Evolutionary conservation across 1,140 invertebrate genomes (phyloP), one percentile per base, ranked within the genome.

Genomic region (Thalassaphorura encarpata): DNA sequence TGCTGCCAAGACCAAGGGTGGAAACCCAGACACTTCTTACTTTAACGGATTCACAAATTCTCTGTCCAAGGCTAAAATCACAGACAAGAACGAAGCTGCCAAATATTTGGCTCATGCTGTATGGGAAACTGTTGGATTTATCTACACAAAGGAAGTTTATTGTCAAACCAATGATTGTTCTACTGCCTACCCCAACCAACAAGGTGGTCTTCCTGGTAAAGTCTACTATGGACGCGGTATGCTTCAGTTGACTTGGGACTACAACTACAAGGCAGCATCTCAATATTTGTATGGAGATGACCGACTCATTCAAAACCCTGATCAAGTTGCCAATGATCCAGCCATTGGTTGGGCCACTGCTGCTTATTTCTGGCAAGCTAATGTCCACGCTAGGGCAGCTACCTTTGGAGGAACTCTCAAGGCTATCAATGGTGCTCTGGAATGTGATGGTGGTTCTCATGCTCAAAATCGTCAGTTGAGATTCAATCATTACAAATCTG

Each of bases 181-280:
- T 15, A 29, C n/a, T 27, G 50, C 50, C 5, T 52, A 52, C 41
- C 50, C 50, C n/a, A 40, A 19, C 21, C 39, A 52, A 40, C n/a
- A 5, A 6, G 16, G 47, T 39, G 56, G 51, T 3, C 8, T 2
- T 1, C 41, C 40, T 11, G 55, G 43, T 23, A 36, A 52, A 45
- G 29, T 39, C 1, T 62, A 59, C 52, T 62, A 62, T 31, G 61
- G 61, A 15, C 21, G 61, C 21, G 61, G 61, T 15, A 48, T 49
- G 27, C 42, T 59, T 26, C 57, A 59, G 26, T 23, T 59, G 2
- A 54, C 52, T 2, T 54, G 48, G 45, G 45, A 51, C 33, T 59
- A 54, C 39, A 59, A 59, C 43, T 59, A 59, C 41, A 36, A 39
- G 19, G 57, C 51, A n/a, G 57, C 57, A 5, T 54, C 52, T 4